phyloP scores from a whole-genome alignment of 2,888 invertebrate genomes.

The Drosophila cyrtoloma region DNA sequence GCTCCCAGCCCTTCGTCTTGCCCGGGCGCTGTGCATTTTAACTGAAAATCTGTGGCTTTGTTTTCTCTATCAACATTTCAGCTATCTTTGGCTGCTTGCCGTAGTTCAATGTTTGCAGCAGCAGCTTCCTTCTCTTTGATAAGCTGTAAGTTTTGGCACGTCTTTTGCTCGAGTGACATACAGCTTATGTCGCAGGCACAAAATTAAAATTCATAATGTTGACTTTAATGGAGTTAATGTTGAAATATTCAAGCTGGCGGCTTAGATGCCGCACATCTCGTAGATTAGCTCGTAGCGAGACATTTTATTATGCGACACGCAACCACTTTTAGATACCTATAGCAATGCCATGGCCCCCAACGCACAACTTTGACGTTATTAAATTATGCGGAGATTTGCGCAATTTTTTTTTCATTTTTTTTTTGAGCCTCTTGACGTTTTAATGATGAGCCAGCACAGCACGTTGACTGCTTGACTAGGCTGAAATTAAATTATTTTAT shows the following conservation, averaged over 20 bases:
- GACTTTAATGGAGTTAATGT: constrained; percentile 67
- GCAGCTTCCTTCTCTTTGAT: not conserved
- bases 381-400: constrained; percentile 80
- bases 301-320: constrained; percentile 76
- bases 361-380: constrained; percentile 67
- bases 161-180: constrained; percentile 25
- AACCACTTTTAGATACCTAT: constrained; percentile 50
- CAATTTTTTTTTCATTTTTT: constrained; percentile 51
- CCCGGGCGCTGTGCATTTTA: constrained; percentile 7
- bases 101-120: constrained; percentile 13
- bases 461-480: constrained; percentile 45
- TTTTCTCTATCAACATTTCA: constrained; percentile 28
- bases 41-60: constrained; percentile 32
- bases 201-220: constrained; percentile 76
- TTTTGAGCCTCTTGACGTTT: constrained; percentile 71
- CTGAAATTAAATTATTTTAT: constrained; percentile 80
- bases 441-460: constrained; percentile 66
- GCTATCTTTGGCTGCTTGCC: constrained; percentile 22
- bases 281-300: constrained; percentile 63
- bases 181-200: constrained; percentile 33
- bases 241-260: constrained; percentile 66
- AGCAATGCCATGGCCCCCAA: constrained; percentile 4
- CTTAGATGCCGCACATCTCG: constrained; percentile 59
- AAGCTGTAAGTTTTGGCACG: constrained; percentile 26
- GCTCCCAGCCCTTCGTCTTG: not conserved